phyloP scores from a whole-genome alignment of 2,888 invertebrate species.

The Terebella lapidaria region DNA sequence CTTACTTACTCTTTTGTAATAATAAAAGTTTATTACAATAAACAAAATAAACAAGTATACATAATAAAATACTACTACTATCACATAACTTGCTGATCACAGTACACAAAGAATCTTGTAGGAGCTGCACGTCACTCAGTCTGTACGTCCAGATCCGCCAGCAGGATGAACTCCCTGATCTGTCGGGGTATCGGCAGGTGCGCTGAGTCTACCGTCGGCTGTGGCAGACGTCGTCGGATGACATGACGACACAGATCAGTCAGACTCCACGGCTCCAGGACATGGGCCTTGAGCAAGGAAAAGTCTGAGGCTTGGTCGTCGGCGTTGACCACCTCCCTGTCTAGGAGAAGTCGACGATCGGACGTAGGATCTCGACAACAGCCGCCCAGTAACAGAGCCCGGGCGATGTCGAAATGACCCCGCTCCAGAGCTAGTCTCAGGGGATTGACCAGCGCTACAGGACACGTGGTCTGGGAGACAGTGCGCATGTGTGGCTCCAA shows the following conservation, averaged over 20 bases:
- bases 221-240: not conserved
- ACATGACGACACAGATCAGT: not conserved
- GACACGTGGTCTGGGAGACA: not conserved
- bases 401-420: slow-evolving; percentile 12
- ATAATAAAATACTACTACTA: too few species aligned
- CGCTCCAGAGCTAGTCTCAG: slow-evolving; percentile 16
- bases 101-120: too few species aligned
- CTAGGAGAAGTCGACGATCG: slow-evolving; percentile 7
- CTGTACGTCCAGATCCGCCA: not conserved
- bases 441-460: slow-evolving; percentile 10
- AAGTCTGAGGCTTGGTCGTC: not conserved
- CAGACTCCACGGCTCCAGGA: not conserved
- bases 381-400: slow-evolving; percentile 17
- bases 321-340: not conserved
- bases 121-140: too few species aligned
- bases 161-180: not conserved
- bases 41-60: too few species aligned
- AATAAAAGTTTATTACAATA: too few species aligned
- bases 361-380: slow-evolving; percentile 7
- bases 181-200: not conserved
- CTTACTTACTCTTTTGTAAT: too few species aligned
- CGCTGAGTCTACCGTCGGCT: not conserved
- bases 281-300: not conserved
- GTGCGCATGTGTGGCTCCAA: not conserved
- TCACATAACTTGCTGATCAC: too few species aligned